phyloP scores from a whole-genome alignment of 2,113 vertebrate genomes.

The Pheucticus melanocephalus region DNA sequence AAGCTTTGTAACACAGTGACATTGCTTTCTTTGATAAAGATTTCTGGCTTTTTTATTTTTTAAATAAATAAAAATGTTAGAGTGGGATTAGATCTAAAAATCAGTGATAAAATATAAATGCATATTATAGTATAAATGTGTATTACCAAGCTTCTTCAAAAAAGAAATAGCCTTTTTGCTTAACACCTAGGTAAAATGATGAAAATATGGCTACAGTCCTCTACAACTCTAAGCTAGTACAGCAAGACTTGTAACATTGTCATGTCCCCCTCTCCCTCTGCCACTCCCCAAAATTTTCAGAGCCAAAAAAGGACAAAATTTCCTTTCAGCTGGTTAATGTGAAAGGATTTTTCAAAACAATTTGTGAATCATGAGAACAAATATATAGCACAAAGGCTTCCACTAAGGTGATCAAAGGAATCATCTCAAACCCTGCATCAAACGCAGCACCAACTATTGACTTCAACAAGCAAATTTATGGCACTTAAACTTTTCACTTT shows the following conservation, averaged over 20 bases:
- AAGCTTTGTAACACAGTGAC: not conserved
- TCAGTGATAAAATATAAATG: not conserved
- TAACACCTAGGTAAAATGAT: not conserved
- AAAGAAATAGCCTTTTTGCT: not conserved
- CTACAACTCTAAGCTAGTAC: not conserved
- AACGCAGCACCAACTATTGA: not conserved
- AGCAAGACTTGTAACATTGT: not conserved
- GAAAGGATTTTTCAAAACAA: not conserved
- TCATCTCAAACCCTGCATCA: not conserved
- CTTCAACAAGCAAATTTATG: not conserved
- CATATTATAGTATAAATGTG: not conserved
- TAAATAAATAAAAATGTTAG: not conserved
- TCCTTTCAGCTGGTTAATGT: not conserved
- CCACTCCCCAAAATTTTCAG: accelerated
- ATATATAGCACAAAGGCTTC: not conserved
- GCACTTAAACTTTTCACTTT: not conserved
- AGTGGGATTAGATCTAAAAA: not conserved
- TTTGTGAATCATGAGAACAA: not conserved
- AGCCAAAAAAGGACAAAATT: not conserved
- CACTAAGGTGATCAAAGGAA: not conserved
- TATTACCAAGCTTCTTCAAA: not conserved
- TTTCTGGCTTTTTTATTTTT: not conserved
- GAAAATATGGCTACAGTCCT: not conserved
- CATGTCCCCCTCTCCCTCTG: accelerated
- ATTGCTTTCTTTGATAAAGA: not conserved